Evolutionary conservation across 2,797 vertebrate species (phyloP).

Genomic region (Knipowitschia caucasica): DNA sequence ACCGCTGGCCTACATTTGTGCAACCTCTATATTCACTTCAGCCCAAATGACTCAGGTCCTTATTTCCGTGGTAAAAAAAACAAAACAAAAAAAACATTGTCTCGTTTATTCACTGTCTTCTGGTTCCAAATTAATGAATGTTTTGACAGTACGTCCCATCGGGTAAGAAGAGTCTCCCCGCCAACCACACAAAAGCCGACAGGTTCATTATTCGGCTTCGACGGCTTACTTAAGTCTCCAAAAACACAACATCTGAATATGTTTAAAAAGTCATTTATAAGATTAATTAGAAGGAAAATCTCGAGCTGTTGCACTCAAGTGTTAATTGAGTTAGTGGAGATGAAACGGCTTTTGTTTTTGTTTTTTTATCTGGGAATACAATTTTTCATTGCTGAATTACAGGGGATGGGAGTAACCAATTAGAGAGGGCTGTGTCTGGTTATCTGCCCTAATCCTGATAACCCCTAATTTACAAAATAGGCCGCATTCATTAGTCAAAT

Average conservation of each 20-base stretch:
- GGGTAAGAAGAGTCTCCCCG: conserved; percentile 25
- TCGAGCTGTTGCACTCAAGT: no score
- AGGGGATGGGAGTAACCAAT: no score
- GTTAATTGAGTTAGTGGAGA: no score
- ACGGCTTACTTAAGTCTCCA: neutral
- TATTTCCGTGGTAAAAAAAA: conserved; percentile 29
- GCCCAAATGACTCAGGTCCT: conserved; percentile 37
- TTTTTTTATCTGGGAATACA: no score
- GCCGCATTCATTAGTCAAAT: no score
- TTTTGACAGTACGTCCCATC: neutral
- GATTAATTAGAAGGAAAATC: neutral
- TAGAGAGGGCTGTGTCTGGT: no score
- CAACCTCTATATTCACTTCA: conserved; percentile 47
- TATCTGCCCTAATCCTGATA: no score
- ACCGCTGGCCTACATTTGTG: conserved; percentile 47
- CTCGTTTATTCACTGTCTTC: neutral
- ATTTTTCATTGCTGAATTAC: no score
- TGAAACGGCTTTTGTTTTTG: no score
- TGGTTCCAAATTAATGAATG: conserved; percentile 2
- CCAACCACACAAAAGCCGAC: conserved; percentile 30
- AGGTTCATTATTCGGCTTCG: conserved; percentile 1
- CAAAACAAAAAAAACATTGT: no score
- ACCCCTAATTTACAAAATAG: no score
- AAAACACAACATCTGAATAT: neutral
- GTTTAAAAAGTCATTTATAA: neutral